A percentile compares a stretch with the other conserved stretches of the same genome.
Conservation (phyloP, 2,113 vertebrate species). For the human region DNA sequence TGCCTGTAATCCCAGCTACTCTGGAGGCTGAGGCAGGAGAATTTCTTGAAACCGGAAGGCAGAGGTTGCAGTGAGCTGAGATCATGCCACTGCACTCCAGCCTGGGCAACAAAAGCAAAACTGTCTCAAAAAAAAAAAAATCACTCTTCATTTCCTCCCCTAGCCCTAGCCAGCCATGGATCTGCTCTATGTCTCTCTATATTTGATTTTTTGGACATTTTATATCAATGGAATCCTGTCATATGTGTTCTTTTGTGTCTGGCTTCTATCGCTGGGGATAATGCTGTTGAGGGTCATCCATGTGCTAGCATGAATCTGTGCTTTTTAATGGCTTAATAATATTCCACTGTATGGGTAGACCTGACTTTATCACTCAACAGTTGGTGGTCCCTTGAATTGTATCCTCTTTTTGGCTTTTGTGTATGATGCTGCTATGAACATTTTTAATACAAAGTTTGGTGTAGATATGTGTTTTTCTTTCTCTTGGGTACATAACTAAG, state of each 20-base stretch:
- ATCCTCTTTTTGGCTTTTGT: not conserved
- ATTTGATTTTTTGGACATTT: not conserved
- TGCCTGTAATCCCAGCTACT: no score
- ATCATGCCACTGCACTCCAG: no score
- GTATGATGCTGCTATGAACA: accelerated
- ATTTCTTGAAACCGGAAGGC: no score
- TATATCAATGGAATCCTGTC: not conserved
- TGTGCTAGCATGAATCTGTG: accelerated
- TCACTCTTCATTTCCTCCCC: not conserved
- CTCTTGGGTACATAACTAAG: accelerated
- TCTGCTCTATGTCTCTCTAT: not conserved
- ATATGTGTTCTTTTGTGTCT: not conserved
- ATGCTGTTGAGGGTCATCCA: not conserved
- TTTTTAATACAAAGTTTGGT: not conserved
- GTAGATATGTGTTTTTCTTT: not conserved
- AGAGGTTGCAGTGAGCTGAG: no score
- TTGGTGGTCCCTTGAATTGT: not conserved
- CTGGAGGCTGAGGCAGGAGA: no score
- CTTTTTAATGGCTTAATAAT: not conserved
- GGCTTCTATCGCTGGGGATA: not conserved
- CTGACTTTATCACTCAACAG: not conserved
- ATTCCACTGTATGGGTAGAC: accelerated
- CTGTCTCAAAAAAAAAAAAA: no score
- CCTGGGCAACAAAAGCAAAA: no score
- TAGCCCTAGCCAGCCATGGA: accelerated